phyloP scores from a whole-genome alignment of 2,888 invertebrate genomes.

The Ashinkailepas kermadecensis region DNA sequence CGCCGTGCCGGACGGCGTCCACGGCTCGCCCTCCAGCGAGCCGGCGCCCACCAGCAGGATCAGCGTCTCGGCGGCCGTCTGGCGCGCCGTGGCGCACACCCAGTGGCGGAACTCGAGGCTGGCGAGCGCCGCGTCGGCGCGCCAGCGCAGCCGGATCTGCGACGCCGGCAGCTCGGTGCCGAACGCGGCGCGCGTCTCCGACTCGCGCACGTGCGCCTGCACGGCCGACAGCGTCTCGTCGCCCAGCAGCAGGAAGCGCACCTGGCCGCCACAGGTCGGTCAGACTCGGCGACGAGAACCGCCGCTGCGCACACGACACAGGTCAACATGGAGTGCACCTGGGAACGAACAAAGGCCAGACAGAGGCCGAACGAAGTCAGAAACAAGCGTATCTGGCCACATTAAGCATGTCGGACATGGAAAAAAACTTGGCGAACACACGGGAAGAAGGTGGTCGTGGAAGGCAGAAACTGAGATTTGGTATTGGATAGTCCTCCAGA shows the following conservation, averaged over 20 bases:
- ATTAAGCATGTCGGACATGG: too few species aligned
- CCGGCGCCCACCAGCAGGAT: neutral
- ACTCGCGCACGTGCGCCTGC: neutral
- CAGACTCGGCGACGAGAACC: too few species aligned
- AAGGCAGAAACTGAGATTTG: too few species aligned
- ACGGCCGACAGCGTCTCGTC: slow-evolving; percentile 8
- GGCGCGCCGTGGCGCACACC: neutral
- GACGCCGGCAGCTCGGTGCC: neutral
- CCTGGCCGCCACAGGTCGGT: neutral
- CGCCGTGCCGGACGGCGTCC: neutral
- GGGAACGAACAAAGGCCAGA: too few species aligned
- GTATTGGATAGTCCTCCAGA: too few species aligned
- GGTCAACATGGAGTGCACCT: too few species aligned
- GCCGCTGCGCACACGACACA: too few species aligned
- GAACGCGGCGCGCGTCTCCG: neutral
- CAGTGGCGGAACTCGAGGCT: neutral
- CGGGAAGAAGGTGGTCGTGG: too few species aligned
- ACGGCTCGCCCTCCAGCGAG: neutral
- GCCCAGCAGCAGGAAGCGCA: neutral
- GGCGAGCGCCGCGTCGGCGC: neutral
- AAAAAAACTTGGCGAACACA: too few species aligned
- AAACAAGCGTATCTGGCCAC: too few species aligned
- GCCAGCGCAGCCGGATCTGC: neutral
- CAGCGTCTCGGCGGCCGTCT: neutral
- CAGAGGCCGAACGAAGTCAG: too few species aligned